phyloP scores from a whole-genome alignment of 2,888 invertebrate genomes.

The Eustalomyia histrio region DNA sequence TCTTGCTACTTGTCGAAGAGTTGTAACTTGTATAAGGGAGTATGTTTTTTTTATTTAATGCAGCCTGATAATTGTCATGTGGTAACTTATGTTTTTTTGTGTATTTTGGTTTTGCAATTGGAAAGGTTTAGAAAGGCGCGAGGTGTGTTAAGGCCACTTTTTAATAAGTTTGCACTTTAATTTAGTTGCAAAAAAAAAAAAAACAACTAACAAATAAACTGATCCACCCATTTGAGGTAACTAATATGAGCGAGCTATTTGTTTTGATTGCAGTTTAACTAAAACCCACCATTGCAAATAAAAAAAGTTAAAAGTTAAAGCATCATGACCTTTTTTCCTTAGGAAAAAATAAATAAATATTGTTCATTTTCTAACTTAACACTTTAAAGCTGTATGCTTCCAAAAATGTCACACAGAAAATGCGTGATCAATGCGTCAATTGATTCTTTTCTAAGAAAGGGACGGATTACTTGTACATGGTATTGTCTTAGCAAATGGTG shows the following conservation, averaged over 20 bases:
- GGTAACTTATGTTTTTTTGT: not conserved
- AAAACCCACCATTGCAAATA: not conserved
- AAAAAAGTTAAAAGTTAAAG: constrained; percentile 1
- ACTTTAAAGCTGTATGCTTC: not conserved
- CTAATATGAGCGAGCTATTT: constrained; percentile 4
- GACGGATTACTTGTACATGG: too few relatives aligned
- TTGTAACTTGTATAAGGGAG: constrained; percentile 37
- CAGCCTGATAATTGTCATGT: constrained; percentile 20
- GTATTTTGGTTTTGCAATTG: constrained; percentile 9
- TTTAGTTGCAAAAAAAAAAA: constrained; percentile 8
- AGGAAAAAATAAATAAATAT: not conserved
- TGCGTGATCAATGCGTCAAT: too few relatives aligned
- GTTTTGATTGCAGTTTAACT: not conserved
- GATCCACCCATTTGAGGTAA: not conserved
- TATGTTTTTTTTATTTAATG: constrained; percentile 30
- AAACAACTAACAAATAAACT: not conserved
- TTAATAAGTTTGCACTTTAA: constrained; percentile 52
- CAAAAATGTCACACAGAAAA: too few relatives aligned
- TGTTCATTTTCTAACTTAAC: not conserved
- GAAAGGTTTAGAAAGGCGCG: constrained; percentile 41
- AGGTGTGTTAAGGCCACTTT: constrained; percentile 34
- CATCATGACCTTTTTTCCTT: constrained; percentile 34
- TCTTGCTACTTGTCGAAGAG: constrained; percentile 43
- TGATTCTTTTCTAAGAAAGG: too few relatives aligned
- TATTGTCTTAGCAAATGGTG: too few relatives aligned